Base-by-base conservation (phyloP, 2,113 vertebrate genomes). In the Litocranius walleri region DNA sequence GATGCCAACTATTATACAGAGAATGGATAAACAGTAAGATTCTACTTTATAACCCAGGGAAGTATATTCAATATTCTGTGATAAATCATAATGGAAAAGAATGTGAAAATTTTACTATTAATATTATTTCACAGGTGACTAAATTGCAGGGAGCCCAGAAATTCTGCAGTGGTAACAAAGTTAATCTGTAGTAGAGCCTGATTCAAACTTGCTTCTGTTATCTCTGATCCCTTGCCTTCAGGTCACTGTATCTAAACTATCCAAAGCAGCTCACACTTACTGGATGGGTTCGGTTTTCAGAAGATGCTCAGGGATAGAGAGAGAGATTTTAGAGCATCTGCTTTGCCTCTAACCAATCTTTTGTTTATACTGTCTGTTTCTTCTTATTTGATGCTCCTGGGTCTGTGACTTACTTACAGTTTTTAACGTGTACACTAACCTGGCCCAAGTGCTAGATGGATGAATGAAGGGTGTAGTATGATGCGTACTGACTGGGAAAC, bases 301-400 rank as follows among this genome's bases (percentile, higher is more conserved):
- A 85, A 71, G 81, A 59, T n/a, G n/a, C 45, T 84, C 40, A 86
- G 54, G 62, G 52, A 64, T 8, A 92, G 64, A 59, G 10, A 81
- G n/a, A 93, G 82, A 88, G 82, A 95, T 54, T 94, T 96, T 61
- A 94, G n/a, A 89, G 78, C n/a, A 86, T 87, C 48, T 91, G 43
- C 78, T 85, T 56, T 36, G 61, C 71, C 17, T 83, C 80, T 86
- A 82, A 54, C 7, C 30, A 80, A 71, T 90, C 1, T 50, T 95
- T 61, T 87, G 61, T n/a, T 30, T 67, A 19, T 0, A n/a, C 23
- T 52, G 12, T 29, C 30, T 67, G 17, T 93, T 91, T 78, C 59
- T 87, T 91, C 54, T 30, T 93, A 7, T 81, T 45, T 57, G 74
- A 59, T 94, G 43, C 48, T 96, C 86, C 81, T 48, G 78, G 71